Evolutionary conservation across 2,888 invertebrate species (phyloP).

Genomic region (Auanema sp.): DNA sequence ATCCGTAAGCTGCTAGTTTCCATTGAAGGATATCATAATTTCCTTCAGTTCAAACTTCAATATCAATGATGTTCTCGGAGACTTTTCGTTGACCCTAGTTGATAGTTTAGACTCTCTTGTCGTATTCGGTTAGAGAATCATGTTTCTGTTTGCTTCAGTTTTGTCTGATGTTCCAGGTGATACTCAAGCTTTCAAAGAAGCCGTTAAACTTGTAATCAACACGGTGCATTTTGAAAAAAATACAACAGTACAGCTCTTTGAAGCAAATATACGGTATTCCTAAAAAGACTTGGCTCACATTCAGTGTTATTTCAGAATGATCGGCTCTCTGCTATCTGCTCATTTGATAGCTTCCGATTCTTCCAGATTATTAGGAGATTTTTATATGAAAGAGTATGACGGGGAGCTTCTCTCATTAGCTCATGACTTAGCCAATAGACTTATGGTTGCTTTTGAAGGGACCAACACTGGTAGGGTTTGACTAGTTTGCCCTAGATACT

Average conservation of each 20-base stretch:
- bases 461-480: constrained; percentile 69
- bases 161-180: constrained; percentile 52
- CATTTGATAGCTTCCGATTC: constrained; percentile 72
- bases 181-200: constrained; percentile 70
- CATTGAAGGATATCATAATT: background rate
- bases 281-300: too few relatives aligned
- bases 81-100: constrained; percentile 72
- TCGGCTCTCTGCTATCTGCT: constrained; percentile 72
- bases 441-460: constrained; percentile 72
- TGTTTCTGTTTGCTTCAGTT: background rate
- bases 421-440: constrained; percentile 71
- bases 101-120: constrained; percentile 72
- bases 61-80: constrained; percentile 74
- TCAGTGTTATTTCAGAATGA: constrained; percentile 65
- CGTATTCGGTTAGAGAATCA: constrained; percentile 59
- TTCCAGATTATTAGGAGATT: constrained; percentile 69
- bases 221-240: constrained; percentile 72
- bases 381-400: constrained; percentile 50
- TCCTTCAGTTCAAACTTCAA: constrained; percentile 72
- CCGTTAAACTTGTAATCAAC: constrained; percentile 70
- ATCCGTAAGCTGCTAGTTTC: constrained; percentile 70
- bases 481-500: background rate
- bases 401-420: constrained; percentile 71
- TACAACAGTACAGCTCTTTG: constrained; percentile 73
- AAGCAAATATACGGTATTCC: constrained; percentile 71